Conservation (phyloP, 1,140 invertebrate genomes). For the Cheumatopsyche charites region DNA sequence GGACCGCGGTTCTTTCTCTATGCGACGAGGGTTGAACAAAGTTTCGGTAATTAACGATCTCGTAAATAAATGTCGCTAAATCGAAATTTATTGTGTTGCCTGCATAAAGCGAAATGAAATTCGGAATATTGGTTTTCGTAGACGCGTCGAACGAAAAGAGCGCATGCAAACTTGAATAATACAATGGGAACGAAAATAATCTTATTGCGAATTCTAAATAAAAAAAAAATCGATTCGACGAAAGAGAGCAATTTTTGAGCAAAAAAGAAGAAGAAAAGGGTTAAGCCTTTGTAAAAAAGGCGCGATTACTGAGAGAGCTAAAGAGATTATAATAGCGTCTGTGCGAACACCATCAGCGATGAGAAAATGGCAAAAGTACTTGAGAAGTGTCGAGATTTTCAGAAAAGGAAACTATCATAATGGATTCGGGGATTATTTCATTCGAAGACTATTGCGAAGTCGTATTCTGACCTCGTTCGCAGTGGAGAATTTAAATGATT, state of each 20-base stretch:
- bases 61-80: slow-evolving; percentile 1
- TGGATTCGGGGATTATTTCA: slow-evolving; percentile 21
- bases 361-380: slow-evolving; percentile 34
- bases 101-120: too few species aligned
- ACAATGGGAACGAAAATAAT: too few species aligned
- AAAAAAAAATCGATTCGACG: slow-evolving; percentile 1
- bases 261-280: slow-evolving; percentile 3
- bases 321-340: slow-evolving; percentile 44
- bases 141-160: too few species aligned
- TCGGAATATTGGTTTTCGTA: too few species aligned
- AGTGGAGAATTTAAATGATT: background rate
- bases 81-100: background rate
- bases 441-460: slow-evolving; percentile 8
- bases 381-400: background rate
- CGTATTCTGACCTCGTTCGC: background rate
- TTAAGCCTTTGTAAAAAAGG: slow-evolving; percentile 30
- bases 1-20: background rate
- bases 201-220: too few species aligned
- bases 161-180: too few species aligned
- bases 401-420: slow-evolving; percentile 21
- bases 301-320: slow-evolving; percentile 36
- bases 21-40: background rate
- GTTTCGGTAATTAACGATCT: slow-evolving; percentile 17
- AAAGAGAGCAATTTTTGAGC: slow-evolving; percentile 30
- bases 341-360: slow-evolving; percentile 24